Percentiles rank a stretch among this genome's conserved stretches.
These are phyloP conservation scores for Clarias magur DNA, from an alignment of 2,113 vertebrate genomes.

Conservation along the genomic window DNA sequence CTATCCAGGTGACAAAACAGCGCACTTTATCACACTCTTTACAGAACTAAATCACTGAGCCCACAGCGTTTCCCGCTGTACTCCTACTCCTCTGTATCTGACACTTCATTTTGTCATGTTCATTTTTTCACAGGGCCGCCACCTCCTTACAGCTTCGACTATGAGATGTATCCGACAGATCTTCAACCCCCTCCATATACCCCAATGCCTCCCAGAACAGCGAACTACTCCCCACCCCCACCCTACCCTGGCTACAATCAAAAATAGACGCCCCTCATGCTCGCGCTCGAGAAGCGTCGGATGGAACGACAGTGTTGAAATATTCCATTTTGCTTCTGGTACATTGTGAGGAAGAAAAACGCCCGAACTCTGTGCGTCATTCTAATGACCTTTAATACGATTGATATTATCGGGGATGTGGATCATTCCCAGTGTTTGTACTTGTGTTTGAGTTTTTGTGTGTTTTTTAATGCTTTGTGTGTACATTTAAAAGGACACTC, in stretches of 20 bases:
- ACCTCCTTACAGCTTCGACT: conserved; percentile 82
- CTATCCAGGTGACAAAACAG: conserved; percentile 74
- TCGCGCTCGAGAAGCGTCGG: not conserved
- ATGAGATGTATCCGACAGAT: conserved; percentile 79
- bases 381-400: not conserved
- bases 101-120: not conserved
- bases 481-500: not conserved
- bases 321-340: conserved; percentile 25
- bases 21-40: not conserved
- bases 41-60: not conserved
- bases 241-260: conserved; percentile 82
- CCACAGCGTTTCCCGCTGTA: not conserved
- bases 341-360: conserved; percentile 16
- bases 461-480: not conserved
- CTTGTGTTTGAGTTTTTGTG: not conserved
- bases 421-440: conserved; percentile 25
- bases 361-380: conserved; percentile 23
- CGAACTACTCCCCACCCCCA: conserved; percentile 79
- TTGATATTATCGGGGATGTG: conserved; percentile 28
- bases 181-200: conserved; percentile 85
- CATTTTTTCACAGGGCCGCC: conserved; percentile 73
- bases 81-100: not conserved
- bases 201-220: conserved; percentile 68
- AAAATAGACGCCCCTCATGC: conserved; percentile 68
- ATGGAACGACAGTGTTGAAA: not conserved